These are phyloP conservation scores for Odontocolon sp. DNA, from an alignment of 2,888 invertebrate genomes.

Conservation along the genomic window DNA sequence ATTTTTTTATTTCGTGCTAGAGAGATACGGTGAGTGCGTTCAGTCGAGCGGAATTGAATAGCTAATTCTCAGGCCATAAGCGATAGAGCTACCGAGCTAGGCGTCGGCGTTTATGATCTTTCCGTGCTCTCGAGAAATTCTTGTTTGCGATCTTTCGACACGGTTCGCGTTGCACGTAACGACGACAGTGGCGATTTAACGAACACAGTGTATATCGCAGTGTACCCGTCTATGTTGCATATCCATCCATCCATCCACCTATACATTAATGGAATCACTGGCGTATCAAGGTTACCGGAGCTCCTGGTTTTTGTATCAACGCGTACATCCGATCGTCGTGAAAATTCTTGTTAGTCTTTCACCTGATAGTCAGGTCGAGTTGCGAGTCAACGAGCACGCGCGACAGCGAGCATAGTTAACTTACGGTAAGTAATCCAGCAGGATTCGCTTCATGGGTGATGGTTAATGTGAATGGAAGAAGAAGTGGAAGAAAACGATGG, in stretches of 20 bases:
- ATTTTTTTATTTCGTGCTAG: neutral
- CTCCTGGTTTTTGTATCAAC: slow-evolving; percentile 64
- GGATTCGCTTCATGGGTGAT: slow-evolving; percentile 38
- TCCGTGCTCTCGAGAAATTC: slow-evolving; percentile 15
- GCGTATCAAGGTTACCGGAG: slow-evolving; percentile 69
- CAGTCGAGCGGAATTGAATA: slow-evolving; percentile 32
- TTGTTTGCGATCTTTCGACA: slow-evolving; percentile 34
- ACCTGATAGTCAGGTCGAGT: neutral
- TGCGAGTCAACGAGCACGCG: slow-evolving; percentile 14
- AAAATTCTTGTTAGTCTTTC: slow-evolving; percentile 64
- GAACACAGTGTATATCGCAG: slow-evolving; percentile 11
- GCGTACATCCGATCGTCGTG: slow-evolving; percentile 59
- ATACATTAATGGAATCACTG: slow-evolving; percentile 38
- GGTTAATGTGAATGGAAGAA: slow-evolving; percentile 28
- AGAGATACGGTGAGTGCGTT: slow-evolving; percentile 1
- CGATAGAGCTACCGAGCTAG: slow-evolving; percentile 26
- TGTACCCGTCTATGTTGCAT: neutral
- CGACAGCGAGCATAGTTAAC: slow-evolving; percentile 38
- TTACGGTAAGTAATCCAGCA: slow-evolving; percentile 21
- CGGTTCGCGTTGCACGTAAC: slow-evolving; percentile 18
- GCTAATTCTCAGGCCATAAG: slow-evolving; percentile 37
- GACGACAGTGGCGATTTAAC: slow-evolving; percentile 33
- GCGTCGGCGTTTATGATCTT: slow-evolving; percentile 27
- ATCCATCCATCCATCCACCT: slow-evolving; percentile 6
- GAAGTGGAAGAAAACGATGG: slow-evolving; percentile 7